A percentile compares a stretch with the other conserved stretches of the same genome.
These are phyloP conservation scores for Anoplopoma fimbria DNA, from an alignment of 2,113 vertebrate species.

Conservation along the genomic window DNA sequence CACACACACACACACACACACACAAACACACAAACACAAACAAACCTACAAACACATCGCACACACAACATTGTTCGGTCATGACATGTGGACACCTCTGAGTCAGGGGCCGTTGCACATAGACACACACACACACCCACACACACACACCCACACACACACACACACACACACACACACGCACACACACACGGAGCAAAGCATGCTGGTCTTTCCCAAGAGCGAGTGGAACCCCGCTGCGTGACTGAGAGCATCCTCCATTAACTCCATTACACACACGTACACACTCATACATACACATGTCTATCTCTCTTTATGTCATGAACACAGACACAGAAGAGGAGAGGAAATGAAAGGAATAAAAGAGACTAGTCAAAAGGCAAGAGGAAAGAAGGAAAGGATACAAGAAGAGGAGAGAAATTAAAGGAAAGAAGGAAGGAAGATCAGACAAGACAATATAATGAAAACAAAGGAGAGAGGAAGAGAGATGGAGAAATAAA, in stretches of 20 bases:
- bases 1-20: constrained; percentile 24
- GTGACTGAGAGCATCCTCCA: constrained; percentile 67
- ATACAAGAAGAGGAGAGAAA: neutral
- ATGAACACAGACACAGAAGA: constrained; percentile 4
- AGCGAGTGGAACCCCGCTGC: constrained; percentile 54
- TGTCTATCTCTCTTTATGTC: constrained; percentile 33
- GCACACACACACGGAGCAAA: constrained; percentile 58
- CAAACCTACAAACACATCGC: too few species aligned
- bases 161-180: constrained; percentile 45
- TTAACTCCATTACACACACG: constrained; percentile 65
- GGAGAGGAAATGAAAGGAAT: neutral
- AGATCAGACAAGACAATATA: neutral
- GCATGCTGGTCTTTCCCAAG: constrained; percentile 61
- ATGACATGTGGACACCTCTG: constrained; percentile 39
- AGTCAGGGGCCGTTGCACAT: neutral
- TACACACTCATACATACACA: constrained; percentile 10
- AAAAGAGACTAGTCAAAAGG: neutral
- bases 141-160: constrained; percentile 48
- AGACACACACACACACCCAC: constrained; percentile 33
- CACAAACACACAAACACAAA: constrained; percentile 14
- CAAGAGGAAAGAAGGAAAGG: neutral
- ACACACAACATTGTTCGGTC: constrained; percentile 7
- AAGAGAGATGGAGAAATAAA: neutral
- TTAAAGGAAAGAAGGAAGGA: neutral
- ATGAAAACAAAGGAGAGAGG: neutral